Percentiles rank a stretch among this genome's conserved stretches.
These are phyloP conservation scores for Anolis sagrei DNA, from an alignment of 2,113 vertebrate species.

Conservation along the genomic window DNA sequence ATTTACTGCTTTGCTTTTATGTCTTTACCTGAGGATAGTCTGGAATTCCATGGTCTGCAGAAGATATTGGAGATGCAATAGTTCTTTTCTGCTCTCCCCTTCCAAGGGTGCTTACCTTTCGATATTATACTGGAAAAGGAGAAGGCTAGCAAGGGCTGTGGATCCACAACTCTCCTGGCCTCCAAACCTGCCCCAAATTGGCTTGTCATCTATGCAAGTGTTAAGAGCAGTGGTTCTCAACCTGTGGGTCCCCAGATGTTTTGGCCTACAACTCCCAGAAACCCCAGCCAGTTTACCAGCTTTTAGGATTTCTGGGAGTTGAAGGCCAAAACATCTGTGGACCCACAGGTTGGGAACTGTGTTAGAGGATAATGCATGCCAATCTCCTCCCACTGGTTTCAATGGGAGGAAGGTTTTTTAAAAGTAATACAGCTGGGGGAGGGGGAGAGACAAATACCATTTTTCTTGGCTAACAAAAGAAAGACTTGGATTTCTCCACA, in stretches of 20 bases:
- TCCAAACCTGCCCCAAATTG: neutral
- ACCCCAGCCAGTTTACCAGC: too few relatives aligned
- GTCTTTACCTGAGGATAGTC: neutral
- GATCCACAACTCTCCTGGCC: neutral
- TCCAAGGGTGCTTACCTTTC: too few relatives aligned
- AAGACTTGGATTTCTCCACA: neutral
- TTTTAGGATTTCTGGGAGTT: too few relatives aligned
- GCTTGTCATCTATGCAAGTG: neutral
- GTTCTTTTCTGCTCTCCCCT: neutral
- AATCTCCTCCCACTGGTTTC: neutral
- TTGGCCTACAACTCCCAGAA: too few relatives aligned
- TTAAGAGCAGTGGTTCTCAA: too few relatives aligned
- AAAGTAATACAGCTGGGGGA: neutral
- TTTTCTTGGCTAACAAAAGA: neutral
- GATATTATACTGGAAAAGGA: too few relatives aligned
- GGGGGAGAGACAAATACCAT: neutral
- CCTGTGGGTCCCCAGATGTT: too few relatives aligned
- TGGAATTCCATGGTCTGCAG: neutral
- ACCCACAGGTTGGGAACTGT: too few relatives aligned
- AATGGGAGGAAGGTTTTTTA: neutral
- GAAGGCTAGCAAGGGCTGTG: neutral
- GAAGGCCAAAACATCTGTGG: too few relatives aligned
- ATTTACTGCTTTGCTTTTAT: neutral
- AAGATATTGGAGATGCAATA: neutral
- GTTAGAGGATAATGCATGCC: neutral